These are phyloP conservation scores for Cynaeus angustus DNA, from an alignment of 2,888 invertebrate genomes.

Conservation along the genomic window DNA sequence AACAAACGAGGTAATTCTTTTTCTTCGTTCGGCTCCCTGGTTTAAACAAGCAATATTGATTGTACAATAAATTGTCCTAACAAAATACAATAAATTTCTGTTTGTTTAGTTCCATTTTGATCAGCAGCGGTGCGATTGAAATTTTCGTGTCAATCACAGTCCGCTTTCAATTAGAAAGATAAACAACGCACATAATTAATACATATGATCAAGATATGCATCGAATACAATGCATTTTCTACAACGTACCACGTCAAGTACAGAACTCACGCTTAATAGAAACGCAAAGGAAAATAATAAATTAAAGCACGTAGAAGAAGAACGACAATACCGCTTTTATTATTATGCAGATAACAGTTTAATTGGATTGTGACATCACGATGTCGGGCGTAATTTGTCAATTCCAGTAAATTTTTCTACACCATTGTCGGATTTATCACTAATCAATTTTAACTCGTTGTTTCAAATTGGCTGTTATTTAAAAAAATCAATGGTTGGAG, in stretches of 20 bases:
- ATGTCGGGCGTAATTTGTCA: slow-evolving; percentile 37
- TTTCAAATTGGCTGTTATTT: slow-evolving; percentile 33
- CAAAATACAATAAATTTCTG: neutral
- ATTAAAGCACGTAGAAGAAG: slow-evolving; percentile 39
- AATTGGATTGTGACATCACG: slow-evolving; percentile 46
- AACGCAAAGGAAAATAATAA: slow-evolving; percentile 41
- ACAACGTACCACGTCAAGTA: slow-evolving; percentile 27
- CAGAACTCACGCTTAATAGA: slow-evolving; percentile 38
- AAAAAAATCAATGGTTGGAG: slow-evolving; percentile 24
- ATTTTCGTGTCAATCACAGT: slow-evolving; percentile 19
- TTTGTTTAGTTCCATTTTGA: neutral
- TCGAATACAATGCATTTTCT: slow-evolving; percentile 31
- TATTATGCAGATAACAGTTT: slow-evolving; percentile 50
- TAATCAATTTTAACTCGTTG: slow-evolving; percentile 33
- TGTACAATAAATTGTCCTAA: neutral
- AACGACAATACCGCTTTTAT: slow-evolving; percentile 46
- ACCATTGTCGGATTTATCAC: slow-evolving; percentile 25
- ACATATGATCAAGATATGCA: slow-evolving; percentile 10
- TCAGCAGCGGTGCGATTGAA: slow-evolving; percentile 1
- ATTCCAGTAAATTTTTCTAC: slow-evolving; percentile 34
- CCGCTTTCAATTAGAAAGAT: slow-evolving; percentile 22
- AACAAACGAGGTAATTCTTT: neutral
- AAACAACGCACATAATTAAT: slow-evolving; percentile 17
- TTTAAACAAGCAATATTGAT: neutral
- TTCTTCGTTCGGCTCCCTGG: neutral